Evolutionary conservation across 2,797 vertebrate species (phyloP).

Genomic region (Rhabdophis nuchalis): DNA sequence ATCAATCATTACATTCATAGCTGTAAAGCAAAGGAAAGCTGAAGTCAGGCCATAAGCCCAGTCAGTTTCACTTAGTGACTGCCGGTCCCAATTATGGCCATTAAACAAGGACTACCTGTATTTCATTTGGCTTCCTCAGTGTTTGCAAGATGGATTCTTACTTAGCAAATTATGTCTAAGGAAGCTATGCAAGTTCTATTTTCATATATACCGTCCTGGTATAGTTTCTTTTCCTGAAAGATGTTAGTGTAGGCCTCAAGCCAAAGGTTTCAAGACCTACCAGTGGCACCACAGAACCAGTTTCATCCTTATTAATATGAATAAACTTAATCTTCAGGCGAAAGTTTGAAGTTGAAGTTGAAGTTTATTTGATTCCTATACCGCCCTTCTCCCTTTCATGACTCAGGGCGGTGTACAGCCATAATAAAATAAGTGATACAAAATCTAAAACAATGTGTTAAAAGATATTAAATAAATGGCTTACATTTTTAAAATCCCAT

Average conservation of each 20-base stretch:
- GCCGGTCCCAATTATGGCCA: background rate
- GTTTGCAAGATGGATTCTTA: background rate
- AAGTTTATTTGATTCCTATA: too few relatives aligned
- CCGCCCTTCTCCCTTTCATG: too few relatives aligned
- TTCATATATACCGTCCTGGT: background rate
- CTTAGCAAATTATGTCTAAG: background rate
- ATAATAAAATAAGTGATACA: too few relatives aligned
- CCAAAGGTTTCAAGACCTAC: background rate
- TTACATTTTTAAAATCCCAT: too few relatives aligned
- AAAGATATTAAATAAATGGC: too few relatives aligned
- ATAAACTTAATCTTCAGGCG: background rate
- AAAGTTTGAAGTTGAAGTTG: too few relatives aligned
- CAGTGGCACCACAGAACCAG: background rate
- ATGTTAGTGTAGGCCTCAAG: background rate
- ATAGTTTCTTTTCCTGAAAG: background rate
- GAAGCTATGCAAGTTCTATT: background rate
- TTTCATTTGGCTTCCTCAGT: background rate
- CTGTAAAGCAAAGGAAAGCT: background rate
- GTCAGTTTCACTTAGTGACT: background rate
- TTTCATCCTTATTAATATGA: background rate
- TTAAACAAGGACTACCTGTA: background rate
- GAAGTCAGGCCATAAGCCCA: background rate
- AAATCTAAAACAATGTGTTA: too few relatives aligned
- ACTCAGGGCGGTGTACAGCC: too few relatives aligned
- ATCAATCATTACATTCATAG: background rate